Evolutionary conservation across 1,140 invertebrate genomes (phyloP).

Genomic region (Leptinotarsa lineolata): DNA sequence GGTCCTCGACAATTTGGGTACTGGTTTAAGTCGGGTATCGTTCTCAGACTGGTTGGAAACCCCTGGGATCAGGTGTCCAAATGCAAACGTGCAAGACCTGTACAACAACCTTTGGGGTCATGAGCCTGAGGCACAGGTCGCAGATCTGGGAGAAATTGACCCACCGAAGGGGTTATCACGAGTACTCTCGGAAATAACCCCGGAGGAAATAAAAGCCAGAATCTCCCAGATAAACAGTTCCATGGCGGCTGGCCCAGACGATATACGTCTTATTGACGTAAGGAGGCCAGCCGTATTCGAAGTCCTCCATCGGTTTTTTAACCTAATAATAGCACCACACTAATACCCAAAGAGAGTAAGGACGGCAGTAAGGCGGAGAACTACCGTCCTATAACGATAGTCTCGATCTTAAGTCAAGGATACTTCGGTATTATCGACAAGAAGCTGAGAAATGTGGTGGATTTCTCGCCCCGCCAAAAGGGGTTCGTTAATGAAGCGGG

Average conservation of each 20-base stretch:
- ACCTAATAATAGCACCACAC: constrained; percentile 26
- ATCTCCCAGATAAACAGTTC: background rate
- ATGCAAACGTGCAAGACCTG: background rate
- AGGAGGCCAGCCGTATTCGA: background rate
- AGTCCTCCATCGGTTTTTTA: constrained; percentile 27
- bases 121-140: background rate
- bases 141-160: background rate
- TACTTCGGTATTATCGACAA: constrained; percentile 25
- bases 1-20: background rate
- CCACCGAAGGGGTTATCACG: too few relatives aligned
- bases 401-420: constrained; percentile 25
- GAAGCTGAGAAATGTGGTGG: background rate
- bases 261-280: background rate
- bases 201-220: background rate
- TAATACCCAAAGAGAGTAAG: constrained; percentile 37
- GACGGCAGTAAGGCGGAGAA: constrained; percentile 28
- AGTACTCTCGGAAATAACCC: background rate
- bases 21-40: too few relatives aligned
- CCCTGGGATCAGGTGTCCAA: background rate
- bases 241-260: constrained; percentile 24
- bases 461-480: constrained; percentile 31
- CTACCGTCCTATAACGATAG: constrained; percentile 38
- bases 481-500: constrained; percentile 39
- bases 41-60: constrained; percentile 13
- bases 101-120: constrained; percentile 16